Evolutionary conservation across 2,888 invertebrate genomes (phyloP).

Genomic region (Acleris holmiana): DNA sequence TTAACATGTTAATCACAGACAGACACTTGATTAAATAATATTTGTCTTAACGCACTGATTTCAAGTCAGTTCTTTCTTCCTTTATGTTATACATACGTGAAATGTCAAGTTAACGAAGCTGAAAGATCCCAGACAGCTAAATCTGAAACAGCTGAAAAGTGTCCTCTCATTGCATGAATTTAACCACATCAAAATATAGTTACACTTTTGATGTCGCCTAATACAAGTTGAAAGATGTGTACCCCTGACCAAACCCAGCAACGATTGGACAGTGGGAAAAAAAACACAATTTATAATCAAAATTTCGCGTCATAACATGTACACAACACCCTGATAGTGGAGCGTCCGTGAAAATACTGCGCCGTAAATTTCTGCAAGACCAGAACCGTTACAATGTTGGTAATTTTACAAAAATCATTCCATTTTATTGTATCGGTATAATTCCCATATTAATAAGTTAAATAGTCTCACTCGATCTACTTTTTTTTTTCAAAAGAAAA

Average conservation of each 20-base stretch:
- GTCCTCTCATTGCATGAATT: slow-evolving; percentile 12
- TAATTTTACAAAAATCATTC: too few relatives aligned
- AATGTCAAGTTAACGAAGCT: slow-evolving; percentile 7
- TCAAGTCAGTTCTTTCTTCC: not conserved
- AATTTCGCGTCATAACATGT: slow-evolving; percentile 21
- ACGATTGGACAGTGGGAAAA: slow-evolving; percentile 60
- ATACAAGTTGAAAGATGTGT: slow-evolving; percentile 78
- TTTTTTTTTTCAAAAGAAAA: too few relatives aligned
- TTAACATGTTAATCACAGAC: too few relatives aligned
- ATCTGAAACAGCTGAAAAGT: slow-evolving; percentile 28
- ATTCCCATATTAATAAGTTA: too few relatives aligned
- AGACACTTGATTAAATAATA: too few relatives aligned
- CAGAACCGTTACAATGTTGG: too few relatives aligned
- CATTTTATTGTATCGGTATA: too few relatives aligned
- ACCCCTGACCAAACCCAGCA: slow-evolving; percentile 73
- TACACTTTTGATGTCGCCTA: slow-evolving; percentile 29
- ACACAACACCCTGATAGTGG: not conserved
- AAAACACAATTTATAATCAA: slow-evolving; percentile 40
- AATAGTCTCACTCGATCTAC: too few relatives aligned
- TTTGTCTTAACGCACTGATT: not conserved
- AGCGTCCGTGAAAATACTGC: too few relatives aligned
- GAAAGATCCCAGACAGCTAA: slow-evolving; percentile 9
- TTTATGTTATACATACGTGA: slow-evolving; percentile 23
- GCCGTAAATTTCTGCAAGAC: too few relatives aligned
- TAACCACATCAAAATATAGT: slow-evolving; percentile 44